Evolutionary conservation across 2,113 vertebrate species (phyloP).

Genomic region (Terrapene triunguis): DNA sequence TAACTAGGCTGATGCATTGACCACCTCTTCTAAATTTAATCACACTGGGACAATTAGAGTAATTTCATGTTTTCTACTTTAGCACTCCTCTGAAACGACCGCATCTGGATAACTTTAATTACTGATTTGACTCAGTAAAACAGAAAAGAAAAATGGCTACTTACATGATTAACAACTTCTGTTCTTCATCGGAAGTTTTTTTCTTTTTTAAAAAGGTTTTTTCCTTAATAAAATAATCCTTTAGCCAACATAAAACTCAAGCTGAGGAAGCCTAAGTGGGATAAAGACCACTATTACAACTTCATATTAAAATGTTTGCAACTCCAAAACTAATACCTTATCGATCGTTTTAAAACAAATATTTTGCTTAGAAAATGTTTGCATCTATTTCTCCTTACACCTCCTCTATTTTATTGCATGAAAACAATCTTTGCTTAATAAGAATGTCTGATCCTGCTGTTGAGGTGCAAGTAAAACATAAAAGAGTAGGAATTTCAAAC

Average conservation of each 20-base stretch:
- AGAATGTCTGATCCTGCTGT: not conserved
- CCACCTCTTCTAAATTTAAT: slow-evolving; percentile 63
- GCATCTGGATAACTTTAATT: slow-evolving; percentile 74
- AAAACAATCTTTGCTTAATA: not conserved
- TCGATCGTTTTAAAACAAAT: not conserved
- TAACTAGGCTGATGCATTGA: slow-evolving; percentile 33
- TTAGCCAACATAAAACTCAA: not conserved
- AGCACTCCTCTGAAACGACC: slow-evolving; percentile 57
- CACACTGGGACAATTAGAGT: slow-evolving; percentile 64
- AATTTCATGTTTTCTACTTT: slow-evolving; percentile 69
- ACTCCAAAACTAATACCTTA: not conserved
- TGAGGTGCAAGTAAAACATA: not conserved
- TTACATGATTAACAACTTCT: not conserved
- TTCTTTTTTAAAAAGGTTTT: not conserved
- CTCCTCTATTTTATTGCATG: not conserved
- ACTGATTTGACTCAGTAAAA: slow-evolving; percentile 42
- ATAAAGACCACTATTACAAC: not conserved
- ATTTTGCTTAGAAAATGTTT: not conserved
- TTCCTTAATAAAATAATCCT: not conserved
- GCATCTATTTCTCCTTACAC: not conserved
- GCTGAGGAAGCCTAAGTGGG: not conserved
- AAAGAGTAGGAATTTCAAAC: not conserved
- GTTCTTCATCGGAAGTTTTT: not conserved
- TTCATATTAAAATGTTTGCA: not conserved
- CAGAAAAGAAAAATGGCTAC: slow-evolving; percentile 14